Evolutionary conservation across 2,797 vertebrate species (phyloP).

Genomic region (Numenius phaeopus): DNA sequence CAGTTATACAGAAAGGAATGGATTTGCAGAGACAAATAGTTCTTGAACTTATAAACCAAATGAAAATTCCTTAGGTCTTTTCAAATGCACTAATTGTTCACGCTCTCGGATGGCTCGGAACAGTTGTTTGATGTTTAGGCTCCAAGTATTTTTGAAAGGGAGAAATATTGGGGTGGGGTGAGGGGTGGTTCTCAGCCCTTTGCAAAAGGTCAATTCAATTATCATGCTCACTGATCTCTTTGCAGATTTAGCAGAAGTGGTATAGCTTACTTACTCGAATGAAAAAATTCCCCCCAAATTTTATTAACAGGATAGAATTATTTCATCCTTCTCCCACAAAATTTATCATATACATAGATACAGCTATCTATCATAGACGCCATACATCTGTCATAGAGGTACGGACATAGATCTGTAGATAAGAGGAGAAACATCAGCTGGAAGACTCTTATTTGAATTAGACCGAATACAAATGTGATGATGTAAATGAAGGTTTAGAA

Average conservation of each 20-base stretch:
- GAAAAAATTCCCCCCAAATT: not conserved
- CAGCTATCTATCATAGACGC: not conserved
- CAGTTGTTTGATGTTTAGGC: slow-evolving; percentile 21
- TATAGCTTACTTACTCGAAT: not conserved
- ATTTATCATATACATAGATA: not conserved
- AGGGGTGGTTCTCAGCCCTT: slow-evolving; percentile 11
- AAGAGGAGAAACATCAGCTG: not conserved
- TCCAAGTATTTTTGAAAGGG: slow-evolving; percentile 25
- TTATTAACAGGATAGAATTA: slow-evolving; percentile 24
- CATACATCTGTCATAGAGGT: not conserved
- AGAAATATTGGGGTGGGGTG: not conserved
- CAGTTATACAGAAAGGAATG: not conserved
- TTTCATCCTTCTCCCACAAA: not conserved
- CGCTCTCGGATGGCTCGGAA: not conserved
- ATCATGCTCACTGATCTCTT: slow-evolving; percentile 14
- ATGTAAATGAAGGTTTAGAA: not conserved
- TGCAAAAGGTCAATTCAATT: slow-evolving; percentile 58
- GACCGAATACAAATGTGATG: not conserved
- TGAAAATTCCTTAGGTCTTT: not conserved
- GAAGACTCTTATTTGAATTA: not conserved
- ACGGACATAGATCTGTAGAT: not conserved
- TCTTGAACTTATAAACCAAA: not conserved
- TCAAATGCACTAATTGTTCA: not conserved
- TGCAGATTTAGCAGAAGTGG: not conserved
- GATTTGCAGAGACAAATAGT: not conserved